Conservation (phyloP, 2,113 vertebrate species). For the Psophia crepitans region DNA sequence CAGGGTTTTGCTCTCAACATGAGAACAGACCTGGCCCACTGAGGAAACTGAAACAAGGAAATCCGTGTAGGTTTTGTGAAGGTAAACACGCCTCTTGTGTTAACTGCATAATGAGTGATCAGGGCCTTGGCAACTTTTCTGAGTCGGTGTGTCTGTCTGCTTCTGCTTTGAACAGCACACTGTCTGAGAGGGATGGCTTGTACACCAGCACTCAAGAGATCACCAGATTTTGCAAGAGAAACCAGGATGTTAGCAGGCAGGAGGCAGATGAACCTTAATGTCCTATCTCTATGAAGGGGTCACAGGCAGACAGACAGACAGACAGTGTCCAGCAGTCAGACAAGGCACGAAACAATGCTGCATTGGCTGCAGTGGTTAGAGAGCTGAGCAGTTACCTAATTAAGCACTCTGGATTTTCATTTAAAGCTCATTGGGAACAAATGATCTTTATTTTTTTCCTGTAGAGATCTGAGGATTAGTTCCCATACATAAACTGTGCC, state of each 20-base stretch:
- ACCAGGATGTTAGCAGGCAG: background rate
- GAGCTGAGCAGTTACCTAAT: background rate
- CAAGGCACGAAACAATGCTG: background rate
- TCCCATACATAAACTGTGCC: background rate
- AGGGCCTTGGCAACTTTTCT: background rate
- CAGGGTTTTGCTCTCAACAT: background rate
- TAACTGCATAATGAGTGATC: background rate
- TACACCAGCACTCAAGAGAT: background rate
- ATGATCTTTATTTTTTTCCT: slow-evolving; percentile 20
- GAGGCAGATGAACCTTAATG: background rate
- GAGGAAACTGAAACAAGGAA: background rate
- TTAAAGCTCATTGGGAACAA: slow-evolving; percentile 15
- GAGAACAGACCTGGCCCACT: background rate
- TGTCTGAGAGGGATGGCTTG: background rate
- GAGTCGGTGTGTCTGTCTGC: background rate
- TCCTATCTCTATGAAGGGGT: background rate
- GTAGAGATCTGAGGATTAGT: background rate
- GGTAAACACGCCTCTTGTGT: background rate
- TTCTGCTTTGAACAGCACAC: background rate
- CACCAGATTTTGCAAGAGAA: background rate
- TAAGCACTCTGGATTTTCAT: background rate
- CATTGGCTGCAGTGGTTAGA: background rate
- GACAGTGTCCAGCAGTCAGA: background rate
- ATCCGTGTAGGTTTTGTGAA: background rate
- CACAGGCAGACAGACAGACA: background rate